Evolutionary conservation across 2,888 invertebrate species (phyloP).

Genomic region (Piscicola geometra): DNA sequence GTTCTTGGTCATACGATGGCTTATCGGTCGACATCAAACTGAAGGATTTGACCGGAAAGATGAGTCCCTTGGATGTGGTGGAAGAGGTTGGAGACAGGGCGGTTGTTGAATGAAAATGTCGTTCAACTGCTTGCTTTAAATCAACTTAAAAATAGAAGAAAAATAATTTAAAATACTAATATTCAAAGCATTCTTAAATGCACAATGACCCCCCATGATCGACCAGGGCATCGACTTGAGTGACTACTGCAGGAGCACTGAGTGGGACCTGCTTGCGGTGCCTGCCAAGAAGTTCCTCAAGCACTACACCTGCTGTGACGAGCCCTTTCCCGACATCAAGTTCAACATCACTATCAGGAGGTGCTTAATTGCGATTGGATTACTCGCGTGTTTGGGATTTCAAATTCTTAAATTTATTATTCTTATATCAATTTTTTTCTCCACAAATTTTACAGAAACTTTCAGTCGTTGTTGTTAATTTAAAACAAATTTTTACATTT

Average conservation of each 20-base stretch:
- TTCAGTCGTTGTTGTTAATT: background rate
- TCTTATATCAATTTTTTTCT: background rate
- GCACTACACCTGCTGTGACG: conserved; percentile 61
- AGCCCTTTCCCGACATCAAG: conserved; percentile 57
- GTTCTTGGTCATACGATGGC: conserved; percentile 67
- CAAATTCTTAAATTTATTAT: background rate
- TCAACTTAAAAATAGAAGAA: background rate
- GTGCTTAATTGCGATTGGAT: background rate
- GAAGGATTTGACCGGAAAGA: conserved; percentile 38
- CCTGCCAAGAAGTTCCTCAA: conserved; percentile 56
- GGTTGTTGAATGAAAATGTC: background rate
- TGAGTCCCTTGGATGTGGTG: conserved; percentile 44
- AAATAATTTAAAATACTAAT: too few relatives aligned
- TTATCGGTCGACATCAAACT: conserved; percentile 46
- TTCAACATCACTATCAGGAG: conserved; percentile 55
- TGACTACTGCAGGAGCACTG: conserved; percentile 54
- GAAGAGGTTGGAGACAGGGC: conserved; percentile 17
- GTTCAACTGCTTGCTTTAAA: background rate
- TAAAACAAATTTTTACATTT: background rate
- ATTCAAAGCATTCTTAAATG: too few relatives aligned
- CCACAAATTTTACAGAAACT: background rate
- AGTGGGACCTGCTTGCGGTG: conserved; percentile 63
- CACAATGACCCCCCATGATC: background rate
- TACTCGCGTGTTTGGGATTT: too few relatives aligned
- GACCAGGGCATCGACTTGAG: conserved; percentile 52